Evolutionary conservation across 2,113 vertebrate genomes (phyloP), one percentile per base, ranked within the genome.

Genomic region (Picathartes gymnocephalus): DNA sequence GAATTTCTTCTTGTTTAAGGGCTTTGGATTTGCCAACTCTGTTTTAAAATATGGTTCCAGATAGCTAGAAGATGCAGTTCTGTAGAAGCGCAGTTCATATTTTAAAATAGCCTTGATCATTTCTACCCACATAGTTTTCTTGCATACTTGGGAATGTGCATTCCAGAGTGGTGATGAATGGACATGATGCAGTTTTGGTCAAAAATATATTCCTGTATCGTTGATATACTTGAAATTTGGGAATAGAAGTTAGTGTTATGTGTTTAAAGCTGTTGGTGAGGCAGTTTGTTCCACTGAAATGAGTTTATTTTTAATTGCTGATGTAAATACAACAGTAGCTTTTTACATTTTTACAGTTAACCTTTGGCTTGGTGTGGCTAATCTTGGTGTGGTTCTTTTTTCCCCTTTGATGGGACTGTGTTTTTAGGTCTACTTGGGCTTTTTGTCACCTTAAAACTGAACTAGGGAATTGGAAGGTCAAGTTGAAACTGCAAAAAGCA

Each of bases 91-190:
- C 20, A 51, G 1, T 13, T 28, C 13, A 4, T 76, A 5, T 74
- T 86, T 65, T 81, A 39, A 88, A 90, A 42, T 33, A 42, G 11
- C 39, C 45, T 20, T 37, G 42, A 4, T 92, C 1, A 18, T 37
- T 94, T 89, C 37, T 91, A 54, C 47, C 11, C 37, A 5, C 18
- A 3, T 35, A 47, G 35, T 39, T 79, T 69, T 69, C 58, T 76
- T 1, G 15, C 39, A 31, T 84, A 1, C 51, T 89, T 54, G 84
- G 45, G 60, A 94, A n/a, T 71, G 66, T 54, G 56, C 86, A 90
- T 97, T 96, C 92, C 93, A 95, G 57, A 81, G 57, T 51, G 73
- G 45, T 96, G 96, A 97, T 77, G 86, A 95, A 84, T 71, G 72
- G 78, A 60, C 30, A 51, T 5, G 40, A 40, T 80, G 40, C 47